These are phyloP conservation scores for Coronaproctus castanopsis DNA, from an alignment of 2,888 invertebrate species.

Conservation along the genomic window DNA sequence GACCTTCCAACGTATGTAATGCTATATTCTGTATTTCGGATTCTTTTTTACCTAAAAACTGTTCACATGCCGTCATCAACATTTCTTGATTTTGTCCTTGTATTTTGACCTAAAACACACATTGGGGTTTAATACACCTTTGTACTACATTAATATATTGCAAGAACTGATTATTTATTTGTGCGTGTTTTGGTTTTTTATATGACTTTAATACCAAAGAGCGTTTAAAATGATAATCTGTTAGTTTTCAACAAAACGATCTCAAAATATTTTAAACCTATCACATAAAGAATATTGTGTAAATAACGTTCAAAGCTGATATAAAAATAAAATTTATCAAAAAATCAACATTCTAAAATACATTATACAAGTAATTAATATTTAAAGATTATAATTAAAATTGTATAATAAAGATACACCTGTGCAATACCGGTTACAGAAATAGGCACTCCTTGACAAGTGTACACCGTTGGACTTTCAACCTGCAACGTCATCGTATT, in stretches of 20 bases:
- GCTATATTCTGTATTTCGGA: constrained; percentile 78
- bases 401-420: constrained; percentile 33
- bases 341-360: neutral
- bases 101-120: constrained; percentile 53
- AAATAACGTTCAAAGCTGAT: no score
- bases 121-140: no score
- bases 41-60: constrained; percentile 75
- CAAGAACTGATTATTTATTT: no score
- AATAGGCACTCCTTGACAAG: constrained; percentile 88
- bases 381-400: no score
- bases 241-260: no score
- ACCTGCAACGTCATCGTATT: constrained; percentile 96
- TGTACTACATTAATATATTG: no score
- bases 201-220: no score
- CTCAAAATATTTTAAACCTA: no score
- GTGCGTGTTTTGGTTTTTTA: no score
- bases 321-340: no score
- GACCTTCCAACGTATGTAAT: constrained; percentile 75
- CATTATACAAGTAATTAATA: neutral
- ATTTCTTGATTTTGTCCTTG: constrained; percentile 78
- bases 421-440: constrained; percentile 95
- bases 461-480: constrained; percentile 87
- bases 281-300: no score
- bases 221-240: no score
- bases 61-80: constrained; percentile 78